Conservation (phyloP, 2,797 vertebrate species). For the Luscinia megarhynchos region DNA sequence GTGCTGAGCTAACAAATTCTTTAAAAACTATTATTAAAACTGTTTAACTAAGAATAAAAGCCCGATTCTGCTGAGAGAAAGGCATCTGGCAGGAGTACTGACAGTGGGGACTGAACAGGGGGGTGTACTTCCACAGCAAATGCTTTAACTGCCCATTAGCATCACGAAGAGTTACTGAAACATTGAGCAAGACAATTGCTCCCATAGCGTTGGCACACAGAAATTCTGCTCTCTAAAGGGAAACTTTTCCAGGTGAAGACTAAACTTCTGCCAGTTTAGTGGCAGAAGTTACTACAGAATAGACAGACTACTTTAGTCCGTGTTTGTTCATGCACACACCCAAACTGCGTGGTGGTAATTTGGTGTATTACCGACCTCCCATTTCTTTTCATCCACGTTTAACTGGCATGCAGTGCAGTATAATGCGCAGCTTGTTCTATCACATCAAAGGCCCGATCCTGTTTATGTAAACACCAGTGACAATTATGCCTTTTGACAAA, state of each 20-base stretch:
- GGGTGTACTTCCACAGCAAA: background rate
- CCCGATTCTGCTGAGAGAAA: background rate
- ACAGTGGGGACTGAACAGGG: background rate
- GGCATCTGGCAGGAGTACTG: background rate
- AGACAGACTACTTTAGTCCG: rapidly evolving
- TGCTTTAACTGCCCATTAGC: background rate
- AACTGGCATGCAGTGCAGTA: background rate
- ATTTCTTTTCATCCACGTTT: background rate
- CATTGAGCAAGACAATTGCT: background rate
- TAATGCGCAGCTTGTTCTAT: background rate
- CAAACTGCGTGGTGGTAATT: background rate
- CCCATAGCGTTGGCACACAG: rapidly evolving
- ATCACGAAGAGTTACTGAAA: background rate
- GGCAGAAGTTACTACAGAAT: background rate
- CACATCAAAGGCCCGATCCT: background rate
- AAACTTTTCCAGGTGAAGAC: background rate
- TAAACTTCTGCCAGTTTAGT: background rate
- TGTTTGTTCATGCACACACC: background rate
- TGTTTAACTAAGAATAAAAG: background rate
- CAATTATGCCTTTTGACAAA: background rate
- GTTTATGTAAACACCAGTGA: constrained; percentile 31
- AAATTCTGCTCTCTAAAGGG: background rate
- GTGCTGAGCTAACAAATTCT: background rate
- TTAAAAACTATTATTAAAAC: background rate
- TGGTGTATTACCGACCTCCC: background rate